Evolutionary conservation across 2,113 vertebrate species (phyloP).

Genomic region (Pipra filicauda): DNA sequence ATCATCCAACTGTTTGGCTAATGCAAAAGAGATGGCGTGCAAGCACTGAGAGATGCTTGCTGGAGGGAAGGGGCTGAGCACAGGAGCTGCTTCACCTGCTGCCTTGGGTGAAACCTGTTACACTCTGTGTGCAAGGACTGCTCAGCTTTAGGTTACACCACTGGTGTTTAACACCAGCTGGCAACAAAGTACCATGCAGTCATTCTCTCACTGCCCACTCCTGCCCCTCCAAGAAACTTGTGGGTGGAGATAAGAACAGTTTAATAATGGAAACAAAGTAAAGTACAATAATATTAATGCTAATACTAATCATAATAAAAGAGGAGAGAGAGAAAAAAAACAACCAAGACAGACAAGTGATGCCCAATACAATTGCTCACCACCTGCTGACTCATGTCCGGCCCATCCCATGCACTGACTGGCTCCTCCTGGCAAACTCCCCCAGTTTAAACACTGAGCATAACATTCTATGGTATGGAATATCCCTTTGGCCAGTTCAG

Average conservation of each 20-base stretch:
- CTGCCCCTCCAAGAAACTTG: accelerated
- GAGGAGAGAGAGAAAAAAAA: not conserved
- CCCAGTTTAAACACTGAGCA: too few relatives aligned
- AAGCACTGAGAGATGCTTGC: not conserved
- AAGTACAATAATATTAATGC: not conserved
- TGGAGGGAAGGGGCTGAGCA: not conserved
- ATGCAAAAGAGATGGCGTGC: not conserved
- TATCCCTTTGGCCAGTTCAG: not conserved
- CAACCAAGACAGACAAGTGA: not conserved
- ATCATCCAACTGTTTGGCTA: not conserved
- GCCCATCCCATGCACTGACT: not conserved
- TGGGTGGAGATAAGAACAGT: not conserved
- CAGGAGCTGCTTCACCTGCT: not conserved
- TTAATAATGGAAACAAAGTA: not conserved
- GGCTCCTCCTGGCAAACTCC: not conserved
- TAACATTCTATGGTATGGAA: not conserved
- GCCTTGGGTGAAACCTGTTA: not conserved
- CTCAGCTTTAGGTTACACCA: not conserved
- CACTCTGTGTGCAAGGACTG: not conserved
- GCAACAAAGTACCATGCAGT: not conserved
- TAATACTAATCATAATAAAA: not conserved
- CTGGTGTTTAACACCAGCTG: not conserved
- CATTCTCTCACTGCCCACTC: accelerated
- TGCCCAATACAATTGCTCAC: accelerated
- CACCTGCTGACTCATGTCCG: too few relatives aligned